Conservation (phyloP, 2,113 vertebrate genomes). For the Ahaetulla prasina region DNA sequence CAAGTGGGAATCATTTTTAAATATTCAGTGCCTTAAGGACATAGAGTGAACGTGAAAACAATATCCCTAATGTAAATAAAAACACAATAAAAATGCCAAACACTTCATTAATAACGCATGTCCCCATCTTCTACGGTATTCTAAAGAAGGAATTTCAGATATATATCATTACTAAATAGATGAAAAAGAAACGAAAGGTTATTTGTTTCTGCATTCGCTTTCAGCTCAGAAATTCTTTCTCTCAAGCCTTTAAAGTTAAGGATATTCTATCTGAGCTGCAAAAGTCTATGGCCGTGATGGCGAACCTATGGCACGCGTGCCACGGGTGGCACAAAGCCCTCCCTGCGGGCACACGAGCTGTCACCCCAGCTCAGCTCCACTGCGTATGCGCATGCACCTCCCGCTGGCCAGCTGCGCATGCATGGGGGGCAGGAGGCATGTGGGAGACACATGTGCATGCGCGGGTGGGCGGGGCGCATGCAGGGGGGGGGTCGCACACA, state of each 20-base stretch:
- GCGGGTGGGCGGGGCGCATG: too few species aligned
- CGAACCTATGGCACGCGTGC: too few species aligned
- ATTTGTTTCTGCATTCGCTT: neutral
- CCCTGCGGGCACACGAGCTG: too few species aligned
- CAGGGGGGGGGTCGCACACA: too few species aligned
- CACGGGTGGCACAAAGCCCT: too few species aligned
- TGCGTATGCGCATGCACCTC: too few species aligned
- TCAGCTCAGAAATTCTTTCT: neutral
- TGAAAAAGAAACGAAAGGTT: neutral
- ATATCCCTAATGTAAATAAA: neutral
- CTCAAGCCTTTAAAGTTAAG: neutral
- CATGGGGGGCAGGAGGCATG: too few species aligned
- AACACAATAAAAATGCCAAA: neutral
- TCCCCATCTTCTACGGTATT: neutral
- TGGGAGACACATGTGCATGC: too few species aligned
- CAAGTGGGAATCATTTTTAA: neutral
- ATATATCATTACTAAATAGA: neutral
- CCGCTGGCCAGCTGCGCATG: too few species aligned
- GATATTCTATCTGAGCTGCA: neutral
- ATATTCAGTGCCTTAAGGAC: neutral
- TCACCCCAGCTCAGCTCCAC: too few species aligned
- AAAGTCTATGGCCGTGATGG: too few species aligned
- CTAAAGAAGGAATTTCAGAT: neutral
- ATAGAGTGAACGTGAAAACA: neutral
- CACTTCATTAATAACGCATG: neutral